phyloP scores from a whole-genome alignment of 2,113 vertebrate species.

The Elachura formosa region DNA sequence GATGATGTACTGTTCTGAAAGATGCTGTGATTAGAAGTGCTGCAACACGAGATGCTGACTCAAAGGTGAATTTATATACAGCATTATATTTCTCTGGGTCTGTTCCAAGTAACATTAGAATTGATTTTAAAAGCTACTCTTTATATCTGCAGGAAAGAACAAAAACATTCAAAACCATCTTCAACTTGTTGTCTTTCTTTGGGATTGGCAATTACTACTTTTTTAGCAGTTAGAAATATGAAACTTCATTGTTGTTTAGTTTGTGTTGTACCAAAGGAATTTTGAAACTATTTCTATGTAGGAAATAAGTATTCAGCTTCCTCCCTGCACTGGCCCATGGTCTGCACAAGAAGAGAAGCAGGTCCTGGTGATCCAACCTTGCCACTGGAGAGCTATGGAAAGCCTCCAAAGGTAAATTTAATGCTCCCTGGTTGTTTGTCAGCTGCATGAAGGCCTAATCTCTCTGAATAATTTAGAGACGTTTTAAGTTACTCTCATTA shows the following conservation, averaged over 20 bases:
- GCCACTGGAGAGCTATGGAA: not conserved
- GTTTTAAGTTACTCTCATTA: not conserved
- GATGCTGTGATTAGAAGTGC: constrained; percentile 41
- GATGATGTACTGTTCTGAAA: constrained; percentile 40
- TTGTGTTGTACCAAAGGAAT: not conserved
- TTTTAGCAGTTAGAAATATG: not conserved
- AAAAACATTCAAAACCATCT: not conserved
- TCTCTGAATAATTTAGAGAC: constrained; percentile 11
- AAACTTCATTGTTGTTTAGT: not conserved
- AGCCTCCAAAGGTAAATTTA: not conserved
- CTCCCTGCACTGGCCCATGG: not conserved
- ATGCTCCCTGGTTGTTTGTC: not conserved
- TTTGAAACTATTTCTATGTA: not conserved
- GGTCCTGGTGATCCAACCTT: not conserved
- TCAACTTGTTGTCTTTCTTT: not conserved
- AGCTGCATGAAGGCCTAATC: not conserved
- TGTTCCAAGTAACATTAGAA: constrained; percentile 26
- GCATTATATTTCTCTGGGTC: constrained; percentile 13
- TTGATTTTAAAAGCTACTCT: not conserved
- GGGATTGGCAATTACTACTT: not conserved
- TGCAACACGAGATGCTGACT: constrained; percentile 65
- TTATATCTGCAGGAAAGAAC: not conserved
- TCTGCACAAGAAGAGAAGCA: not conserved
- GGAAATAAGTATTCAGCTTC: not conserved
- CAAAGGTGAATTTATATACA: constrained; percentile 61